A percentile compares a stretch with the other conserved stretches of the same genome.
These are phyloP conservation scores for Yasuhikotakia modesta DNA, from an alignment of 2,797 vertebrate genomes.

Conservation along the genomic window DNA sequence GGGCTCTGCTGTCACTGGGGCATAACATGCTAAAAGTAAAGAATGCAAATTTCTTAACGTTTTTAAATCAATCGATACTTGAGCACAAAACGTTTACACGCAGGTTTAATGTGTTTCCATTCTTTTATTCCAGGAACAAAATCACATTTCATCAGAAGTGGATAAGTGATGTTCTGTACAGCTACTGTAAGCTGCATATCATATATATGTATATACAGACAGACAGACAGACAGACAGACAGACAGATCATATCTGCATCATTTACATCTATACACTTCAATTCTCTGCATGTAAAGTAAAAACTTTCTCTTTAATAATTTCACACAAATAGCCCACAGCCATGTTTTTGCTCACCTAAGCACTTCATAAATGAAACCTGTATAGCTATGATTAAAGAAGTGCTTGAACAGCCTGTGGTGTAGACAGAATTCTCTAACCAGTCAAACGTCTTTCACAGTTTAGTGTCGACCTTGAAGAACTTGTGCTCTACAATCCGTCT, in stretches of 20 bases:
- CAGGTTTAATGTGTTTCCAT: no score
- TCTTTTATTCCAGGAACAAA: no score
- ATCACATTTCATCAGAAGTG: no score
- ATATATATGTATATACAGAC: no score
- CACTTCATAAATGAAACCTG: background rate
- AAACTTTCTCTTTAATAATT: constrained; percentile 1
- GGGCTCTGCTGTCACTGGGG: background rate
- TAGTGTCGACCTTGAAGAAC: constrained; percentile 37
- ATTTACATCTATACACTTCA: background rate
- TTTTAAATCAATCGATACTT: background rate
- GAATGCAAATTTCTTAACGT: background rate
- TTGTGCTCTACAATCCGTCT: constrained; percentile 33
- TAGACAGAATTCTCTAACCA: constrained; percentile 31
- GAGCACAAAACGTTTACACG: background rate
- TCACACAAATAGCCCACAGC: background rate
- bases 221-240: no score
- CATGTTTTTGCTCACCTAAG: constrained; percentile 2
- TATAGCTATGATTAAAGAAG: constrained; percentile 3
- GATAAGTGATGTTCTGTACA: no score
- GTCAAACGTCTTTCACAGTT: constrained; percentile 42
- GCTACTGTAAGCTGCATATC: no score
- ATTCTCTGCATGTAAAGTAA: background rate
- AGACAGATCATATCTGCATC: no score
- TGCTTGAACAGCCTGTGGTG: background rate
- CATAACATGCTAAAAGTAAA: background rate